Base-by-base conservation (phyloP, 2,797 vertebrate genomes). In the Paedocypris micromegethes region DNA sequence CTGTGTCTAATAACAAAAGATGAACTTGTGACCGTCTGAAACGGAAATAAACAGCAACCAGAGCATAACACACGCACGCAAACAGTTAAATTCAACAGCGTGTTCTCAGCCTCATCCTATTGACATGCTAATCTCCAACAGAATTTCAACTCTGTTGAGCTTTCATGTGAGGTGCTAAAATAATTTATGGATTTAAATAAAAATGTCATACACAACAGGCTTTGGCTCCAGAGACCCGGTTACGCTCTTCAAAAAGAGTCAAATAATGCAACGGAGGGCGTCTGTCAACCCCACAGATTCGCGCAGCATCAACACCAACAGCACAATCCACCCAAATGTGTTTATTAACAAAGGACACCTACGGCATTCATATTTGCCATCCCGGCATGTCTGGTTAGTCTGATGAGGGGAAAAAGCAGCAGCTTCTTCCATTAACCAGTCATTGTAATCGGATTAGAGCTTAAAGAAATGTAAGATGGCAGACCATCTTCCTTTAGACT, bases 381-480 rank as follows among this genome's bases (percentile, higher is more conserved):
- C 72, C 81, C 72, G 53, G 69, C 42, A 72, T 65, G 44, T 73
- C 63, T 58, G 64, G 53, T 68, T 69, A 45, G 66, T 77, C 73
- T 73, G 65, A 9, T 53, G 56, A 74, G 50, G 64, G 23, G 54
- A 58, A 68, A 78, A 77, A 74, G 54, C 78, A 64, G 61, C 76
- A 60, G 77, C 68, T 75, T 77, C 78, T 74, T 79, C 55, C 78
- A 68, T 81, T 77, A 70, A 40, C 62, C 45, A 51, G 64, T 71
- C 74, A 78, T 79, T 83, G 72, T 85, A 78, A 83, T 82, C 37
- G 69, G 83, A 86, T 84, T 84, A 70, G 66, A 51, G 73, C 67
- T 66, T 72, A 67, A 78, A 66, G 75, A 75, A 78, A 80, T 71
- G 60, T 57, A 77, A 72, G 77, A 77, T 80, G 76, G 78, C 72